A percentile compares a stretch with the other conserved stretches of the same genome.
phyloP scores from a whole-genome alignment of 2,888 invertebrate genomes.

The Drosophila rubida region DNA sequence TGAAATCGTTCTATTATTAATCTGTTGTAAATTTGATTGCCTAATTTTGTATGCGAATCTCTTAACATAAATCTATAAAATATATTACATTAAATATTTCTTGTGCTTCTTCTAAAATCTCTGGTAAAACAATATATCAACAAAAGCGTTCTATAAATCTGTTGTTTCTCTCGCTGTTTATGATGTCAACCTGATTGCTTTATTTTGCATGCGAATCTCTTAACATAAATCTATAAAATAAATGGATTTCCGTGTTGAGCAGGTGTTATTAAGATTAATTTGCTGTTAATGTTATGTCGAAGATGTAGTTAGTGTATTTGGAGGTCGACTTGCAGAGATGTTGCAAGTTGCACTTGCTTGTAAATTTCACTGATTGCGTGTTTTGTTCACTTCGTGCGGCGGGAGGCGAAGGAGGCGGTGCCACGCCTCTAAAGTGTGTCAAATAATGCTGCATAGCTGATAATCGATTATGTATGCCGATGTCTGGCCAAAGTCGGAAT shows the following conservation, averaged over 20 bases:
- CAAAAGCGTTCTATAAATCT: neutral
- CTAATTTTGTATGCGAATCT: no score
- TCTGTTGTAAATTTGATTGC: no score
- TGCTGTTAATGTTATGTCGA: neutral
- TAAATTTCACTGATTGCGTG: conserved; percentile 59
- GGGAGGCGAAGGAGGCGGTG: conserved; percentile 23
- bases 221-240: neutral
- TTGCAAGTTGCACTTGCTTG: conserved; percentile 35
- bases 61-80: neutral
- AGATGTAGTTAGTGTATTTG: conserved; percentile 23
- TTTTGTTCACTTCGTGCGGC: neutral
- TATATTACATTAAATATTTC: neutral
- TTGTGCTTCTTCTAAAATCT: neutral
- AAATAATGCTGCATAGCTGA: conserved; percentile 33
- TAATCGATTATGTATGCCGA: conserved; percentile 40
- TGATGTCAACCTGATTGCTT: neutral
- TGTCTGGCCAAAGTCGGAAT: conserved; percentile 32
- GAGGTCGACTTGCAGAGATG: neutral
- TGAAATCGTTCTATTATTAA: no score
- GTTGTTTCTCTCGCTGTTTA: neutral
- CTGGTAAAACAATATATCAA: neutral
- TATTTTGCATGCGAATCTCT: neutral
- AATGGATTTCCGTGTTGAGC: neutral
- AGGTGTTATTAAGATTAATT: neutral
- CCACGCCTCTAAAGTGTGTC: conserved; percentile 68